A percentile compares a stretch with the other conserved stretches of the same genome.
phyloP scores from a whole-genome alignment of 2,113 vertebrate species.

The Solenodon paradoxus region DNA sequence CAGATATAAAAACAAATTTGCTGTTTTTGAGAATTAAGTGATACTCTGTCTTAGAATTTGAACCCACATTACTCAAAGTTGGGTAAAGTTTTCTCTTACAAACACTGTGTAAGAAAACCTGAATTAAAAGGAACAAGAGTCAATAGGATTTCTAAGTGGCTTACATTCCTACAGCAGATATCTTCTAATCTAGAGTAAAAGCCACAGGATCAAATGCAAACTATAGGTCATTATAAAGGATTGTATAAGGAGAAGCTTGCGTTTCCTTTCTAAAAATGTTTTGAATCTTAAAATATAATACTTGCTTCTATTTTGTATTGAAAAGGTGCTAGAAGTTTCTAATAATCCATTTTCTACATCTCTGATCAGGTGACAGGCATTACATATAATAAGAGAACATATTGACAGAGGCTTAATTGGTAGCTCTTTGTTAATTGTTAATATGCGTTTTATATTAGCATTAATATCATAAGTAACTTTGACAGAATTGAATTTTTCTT shows the following conservation, averaged over 20 bases:
- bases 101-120: not conserved
- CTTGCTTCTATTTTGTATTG: not conserved
- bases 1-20: not conserved
- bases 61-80: not conserved
- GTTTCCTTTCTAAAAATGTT: not conserved
- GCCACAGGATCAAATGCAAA: not conserved
- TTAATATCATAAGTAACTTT: not conserved
- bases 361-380: not conserved
- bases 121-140: not conserved
- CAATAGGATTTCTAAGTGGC: not conserved
- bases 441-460: not conserved
- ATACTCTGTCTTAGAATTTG: slow-evolving; percentile 30
- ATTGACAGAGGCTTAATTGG: not conserved
- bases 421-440: not conserved
- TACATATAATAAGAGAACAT: not conserved
- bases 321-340: not conserved
- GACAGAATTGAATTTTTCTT: not conserved
- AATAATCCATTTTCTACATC: not conserved
- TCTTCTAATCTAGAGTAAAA: not conserved
- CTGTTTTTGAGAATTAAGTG: not conserved
- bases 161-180: not conserved
- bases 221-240: not conserved
- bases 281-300: not conserved
- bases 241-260: not conserved
- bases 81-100: not conserved